Evolutionary conservation across 37 sponge, comb jelly and placozoan genomes (phyloP).

Genomic region (Agelas oroides): DNA sequence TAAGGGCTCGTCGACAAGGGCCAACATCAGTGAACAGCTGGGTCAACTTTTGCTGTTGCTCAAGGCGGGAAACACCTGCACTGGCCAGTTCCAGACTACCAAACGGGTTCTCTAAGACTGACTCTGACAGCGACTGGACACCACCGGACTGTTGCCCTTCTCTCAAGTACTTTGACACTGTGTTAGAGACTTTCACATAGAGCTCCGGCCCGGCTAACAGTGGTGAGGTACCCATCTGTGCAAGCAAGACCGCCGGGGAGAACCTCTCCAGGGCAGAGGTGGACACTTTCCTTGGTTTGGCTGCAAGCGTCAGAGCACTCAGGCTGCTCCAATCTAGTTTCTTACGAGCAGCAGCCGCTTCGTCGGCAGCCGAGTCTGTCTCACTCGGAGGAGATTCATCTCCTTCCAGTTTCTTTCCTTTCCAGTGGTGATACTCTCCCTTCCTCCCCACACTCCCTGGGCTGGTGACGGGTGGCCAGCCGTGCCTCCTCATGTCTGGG

Average conservation of each 20-base stretch:
- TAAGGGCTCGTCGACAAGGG: conserved; percentile 51
- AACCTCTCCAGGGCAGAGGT: conserved; percentile 24
- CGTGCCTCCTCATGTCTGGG: background rate
- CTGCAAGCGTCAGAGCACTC: conserved; percentile 3
- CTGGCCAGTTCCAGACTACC: background rate
- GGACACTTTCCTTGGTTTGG: background rate
- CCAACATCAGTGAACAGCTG: background rate
- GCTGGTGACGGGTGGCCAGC: background rate
- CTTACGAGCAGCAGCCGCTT: background rate
- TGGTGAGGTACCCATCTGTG: conserved; percentile 39
- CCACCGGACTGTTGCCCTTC: background rate
- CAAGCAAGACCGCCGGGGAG: conserved; percentile 35
- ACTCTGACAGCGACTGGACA: background rate
- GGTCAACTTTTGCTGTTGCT: conserved; percentile 3
- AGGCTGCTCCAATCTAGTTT: conserved; percentile 39
- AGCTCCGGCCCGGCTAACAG: conserved; percentile 51
- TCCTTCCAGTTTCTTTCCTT: background rate
- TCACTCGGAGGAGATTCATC: background rate
- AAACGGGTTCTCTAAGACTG: conserved; percentile 17
- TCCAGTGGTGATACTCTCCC: background rate
- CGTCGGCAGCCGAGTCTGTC: background rate
- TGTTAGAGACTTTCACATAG: background rate
- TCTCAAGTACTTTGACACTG: background rate
- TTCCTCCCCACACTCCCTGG: background rate
- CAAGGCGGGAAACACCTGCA: conserved; percentile 4